Evolutionary conservation across 2,113 vertebrate genomes (phyloP).

Genomic region (Oncorhynchus kisutch): DNA sequence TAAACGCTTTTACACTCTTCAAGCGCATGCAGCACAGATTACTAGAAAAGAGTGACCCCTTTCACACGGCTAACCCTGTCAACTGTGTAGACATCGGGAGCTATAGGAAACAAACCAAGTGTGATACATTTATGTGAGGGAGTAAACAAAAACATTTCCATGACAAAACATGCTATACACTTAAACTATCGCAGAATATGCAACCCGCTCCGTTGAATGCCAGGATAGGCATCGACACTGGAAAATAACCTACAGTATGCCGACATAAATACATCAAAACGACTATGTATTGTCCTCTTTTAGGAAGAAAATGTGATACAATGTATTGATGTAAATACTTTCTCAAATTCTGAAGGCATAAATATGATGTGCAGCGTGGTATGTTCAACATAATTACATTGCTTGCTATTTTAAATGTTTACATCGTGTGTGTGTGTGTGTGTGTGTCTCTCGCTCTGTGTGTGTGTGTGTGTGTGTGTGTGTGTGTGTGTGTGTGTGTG

Average conservation of each 20-base stretch:
- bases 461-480: neutral
- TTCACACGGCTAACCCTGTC: conserved; percentile 76
- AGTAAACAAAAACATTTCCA: conserved; percentile 96
- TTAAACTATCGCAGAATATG: conserved; percentile 85
- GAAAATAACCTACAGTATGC: conserved; percentile 26
- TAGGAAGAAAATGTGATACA: neutral
- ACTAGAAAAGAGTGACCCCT: conserved; percentile 39
- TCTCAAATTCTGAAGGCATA: neutral
- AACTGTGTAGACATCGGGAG: conserved; percentile 88
- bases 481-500: conserved; percentile 10
- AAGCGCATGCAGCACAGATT: conserved; percentile 25
- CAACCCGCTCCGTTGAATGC: conserved; percentile 80
- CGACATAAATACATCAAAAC: neutral
- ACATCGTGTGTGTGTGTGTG: neutral
- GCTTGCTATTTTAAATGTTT: neutral
- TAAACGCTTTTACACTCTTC: conserved; percentile 41
- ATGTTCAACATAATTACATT: neutral
- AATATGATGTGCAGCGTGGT: neutral
- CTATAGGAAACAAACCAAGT: conserved; percentile 94
- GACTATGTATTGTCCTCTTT: conserved; percentile 1
- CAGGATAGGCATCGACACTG: conserved; percentile 75
- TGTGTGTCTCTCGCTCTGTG: too few species aligned
- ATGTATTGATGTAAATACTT: neutral
- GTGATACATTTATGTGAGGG: conserved; percentile 94
- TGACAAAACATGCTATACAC: conserved; percentile 93